Evolutionary conservation across 2,113 vertebrate species (phyloP).

Genomic region (Dryoscopus gambensis): DNA sequence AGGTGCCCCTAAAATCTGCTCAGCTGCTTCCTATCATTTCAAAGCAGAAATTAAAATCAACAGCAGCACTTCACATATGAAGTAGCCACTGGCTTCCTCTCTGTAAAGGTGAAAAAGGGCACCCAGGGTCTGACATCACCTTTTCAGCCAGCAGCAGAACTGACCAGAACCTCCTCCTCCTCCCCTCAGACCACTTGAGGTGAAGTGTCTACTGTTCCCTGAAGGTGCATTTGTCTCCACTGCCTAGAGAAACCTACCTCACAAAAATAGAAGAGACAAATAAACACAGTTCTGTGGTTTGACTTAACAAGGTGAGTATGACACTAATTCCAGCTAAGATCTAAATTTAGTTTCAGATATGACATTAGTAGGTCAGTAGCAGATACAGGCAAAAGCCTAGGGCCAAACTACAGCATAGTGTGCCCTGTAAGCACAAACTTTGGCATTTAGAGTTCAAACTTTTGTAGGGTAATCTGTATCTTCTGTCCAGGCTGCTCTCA

Average conservation of each 20-base stretch:
- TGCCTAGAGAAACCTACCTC: background rate
- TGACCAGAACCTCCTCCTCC: background rate
- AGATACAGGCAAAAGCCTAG: background rate
- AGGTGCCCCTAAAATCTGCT: background rate
- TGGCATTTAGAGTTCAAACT: background rate
- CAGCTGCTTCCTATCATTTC: background rate
- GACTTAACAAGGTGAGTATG: background rate
- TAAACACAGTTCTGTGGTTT: background rate
- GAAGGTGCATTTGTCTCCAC: background rate
- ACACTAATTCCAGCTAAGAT: background rate
- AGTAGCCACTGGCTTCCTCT: background rate
- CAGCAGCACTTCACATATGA: background rate
- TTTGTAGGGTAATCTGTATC: background rate
- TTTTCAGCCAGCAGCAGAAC: background rate
- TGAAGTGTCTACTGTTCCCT: background rate
- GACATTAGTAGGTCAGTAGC: background rate
- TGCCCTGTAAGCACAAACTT: background rate
- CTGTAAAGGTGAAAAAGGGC: background rate
- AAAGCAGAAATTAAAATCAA: background rate
- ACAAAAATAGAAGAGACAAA: background rate
- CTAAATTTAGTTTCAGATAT: background rate
- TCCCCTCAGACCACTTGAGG: background rate
- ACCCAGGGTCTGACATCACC: background rate
- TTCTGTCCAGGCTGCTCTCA: background rate
- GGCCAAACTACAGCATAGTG: fast-evolving